These are phyloP conservation scores for Crotalus horridus DNA, from an alignment of 2,113 vertebrate species.

Conservation along the genomic window DNA sequence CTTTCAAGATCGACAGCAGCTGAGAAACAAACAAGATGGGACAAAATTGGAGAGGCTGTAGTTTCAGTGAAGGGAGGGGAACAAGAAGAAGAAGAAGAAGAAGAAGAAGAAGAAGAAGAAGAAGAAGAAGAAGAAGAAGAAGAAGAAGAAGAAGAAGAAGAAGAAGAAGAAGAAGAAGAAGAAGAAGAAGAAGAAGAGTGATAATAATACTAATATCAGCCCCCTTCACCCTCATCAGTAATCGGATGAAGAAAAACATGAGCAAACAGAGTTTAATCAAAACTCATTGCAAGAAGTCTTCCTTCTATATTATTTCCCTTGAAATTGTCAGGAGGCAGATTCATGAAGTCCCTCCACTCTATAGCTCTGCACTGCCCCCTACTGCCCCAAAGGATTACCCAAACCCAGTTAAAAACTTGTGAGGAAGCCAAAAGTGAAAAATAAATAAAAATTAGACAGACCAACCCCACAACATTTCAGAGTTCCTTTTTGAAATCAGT, in stretches of 20 bases:
- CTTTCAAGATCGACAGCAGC: background rate
- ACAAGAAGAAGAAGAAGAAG: background rate
- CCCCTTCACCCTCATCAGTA: background rate
- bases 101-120: background rate
- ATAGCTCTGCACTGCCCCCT: slow-evolving; percentile 4
- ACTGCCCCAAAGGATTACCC: background rate
- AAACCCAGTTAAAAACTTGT: background rate
- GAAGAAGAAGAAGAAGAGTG: background rate
- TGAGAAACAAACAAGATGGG: background rate
- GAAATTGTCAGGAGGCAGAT: background rate
- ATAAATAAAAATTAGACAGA: background rate
- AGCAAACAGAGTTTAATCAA: background rate
- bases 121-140: background rate
- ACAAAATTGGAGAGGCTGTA: background rate
- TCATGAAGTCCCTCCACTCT: background rate
- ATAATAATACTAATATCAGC: background rate
- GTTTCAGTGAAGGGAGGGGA: background rate
- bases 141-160: background rate
- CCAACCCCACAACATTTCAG: background rate
- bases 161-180: background rate
- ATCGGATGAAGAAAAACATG: background rate
- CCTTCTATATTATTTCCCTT: background rate
- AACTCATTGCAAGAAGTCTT: background rate
- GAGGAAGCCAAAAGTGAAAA: background rate
- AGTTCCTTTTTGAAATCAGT: slow-evolving; percentile 30